A percentile compares a stretch with the other conserved stretches of the same genome.
Conservation (phyloP, 2,113 vertebrate genomes). For the Apteryx owenii region DNA sequence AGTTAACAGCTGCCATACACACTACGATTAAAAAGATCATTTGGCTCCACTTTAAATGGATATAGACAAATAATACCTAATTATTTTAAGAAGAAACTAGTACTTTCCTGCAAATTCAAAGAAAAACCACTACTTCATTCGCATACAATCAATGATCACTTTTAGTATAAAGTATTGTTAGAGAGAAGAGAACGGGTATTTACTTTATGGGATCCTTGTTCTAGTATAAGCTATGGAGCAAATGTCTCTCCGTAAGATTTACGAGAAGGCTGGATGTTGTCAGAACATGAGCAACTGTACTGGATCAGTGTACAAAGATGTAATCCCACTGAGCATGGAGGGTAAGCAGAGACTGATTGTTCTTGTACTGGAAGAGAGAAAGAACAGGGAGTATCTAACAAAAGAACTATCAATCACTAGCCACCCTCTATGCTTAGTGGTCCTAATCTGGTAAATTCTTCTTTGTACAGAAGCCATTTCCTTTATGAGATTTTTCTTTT, state of each 20-base stretch:
- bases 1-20: accelerated
- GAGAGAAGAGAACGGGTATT: background rate
- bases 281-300: background rate
- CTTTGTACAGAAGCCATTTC: background rate
- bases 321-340: background rate
- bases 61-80: background rate
- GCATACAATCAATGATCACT: background rate
- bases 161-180: background rate
- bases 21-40: background rate
- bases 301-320: background rate
- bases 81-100: background rate
- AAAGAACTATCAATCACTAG: background rate
- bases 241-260: background rate
- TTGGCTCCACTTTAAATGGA: background rate
- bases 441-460: background rate
- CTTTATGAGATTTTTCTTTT: background rate
- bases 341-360: background rate
- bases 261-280: background rate
- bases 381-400: background rate
- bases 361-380: background rate
- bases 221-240: background rate
- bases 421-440: background rate
- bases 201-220: background rate
- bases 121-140: background rate
- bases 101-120: background rate